Base-by-base conservation (phyloP, 2,888 invertebrate genomes). In the Nysson spinosus region DNA sequence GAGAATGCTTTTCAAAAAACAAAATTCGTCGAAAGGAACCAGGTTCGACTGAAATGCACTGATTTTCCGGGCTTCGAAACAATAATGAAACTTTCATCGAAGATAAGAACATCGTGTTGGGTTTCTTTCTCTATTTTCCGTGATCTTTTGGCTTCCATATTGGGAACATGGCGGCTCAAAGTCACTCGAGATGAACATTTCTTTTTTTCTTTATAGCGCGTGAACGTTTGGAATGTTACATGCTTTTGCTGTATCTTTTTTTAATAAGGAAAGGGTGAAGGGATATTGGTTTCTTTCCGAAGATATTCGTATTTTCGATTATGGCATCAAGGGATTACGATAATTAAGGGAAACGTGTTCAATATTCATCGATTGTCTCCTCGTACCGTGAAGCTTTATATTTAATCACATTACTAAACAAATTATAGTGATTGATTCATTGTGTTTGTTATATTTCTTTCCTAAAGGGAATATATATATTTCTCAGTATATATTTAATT, bases 171-270 rank as follows among this genome's bases (percentile, higher is more conserved):
- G 63, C 43, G 58, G 30, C 12, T 51, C 50, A 40, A 50, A 56
- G 49, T n/a, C 34, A n/a, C 40, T 11, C 32, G 30, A 35, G 57
- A 44, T 19, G 11, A 20, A 19, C 9, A 44, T 67, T 61, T 64
- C 74, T 73, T 65, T 72, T 61, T 64, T 75, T 73, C 66, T 72
- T 55, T 74, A 51, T 68, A 66, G 74, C 68, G 63, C 68, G 71
- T 78, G 74, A 82, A 78, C 68, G 72, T 81, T 80, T 84, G 84
- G 84, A 85, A 85, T 85, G 84, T 84, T 83, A 77, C 71, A 77
- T 72, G 32, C 69, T 64, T 68, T 72, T 66, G 72, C 60, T 76
- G 61, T 61, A 76, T 66, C 49, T 58, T 62, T 72, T 51, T 49
- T 63, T 64, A 63, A 57, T 51, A 56, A 37, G 57, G 66, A n/a